These are phyloP conservation scores for Drosophila nannoptera DNA, from an alignment of 1,140 invertebrate genomes.

Conservation along the genomic window DNA sequence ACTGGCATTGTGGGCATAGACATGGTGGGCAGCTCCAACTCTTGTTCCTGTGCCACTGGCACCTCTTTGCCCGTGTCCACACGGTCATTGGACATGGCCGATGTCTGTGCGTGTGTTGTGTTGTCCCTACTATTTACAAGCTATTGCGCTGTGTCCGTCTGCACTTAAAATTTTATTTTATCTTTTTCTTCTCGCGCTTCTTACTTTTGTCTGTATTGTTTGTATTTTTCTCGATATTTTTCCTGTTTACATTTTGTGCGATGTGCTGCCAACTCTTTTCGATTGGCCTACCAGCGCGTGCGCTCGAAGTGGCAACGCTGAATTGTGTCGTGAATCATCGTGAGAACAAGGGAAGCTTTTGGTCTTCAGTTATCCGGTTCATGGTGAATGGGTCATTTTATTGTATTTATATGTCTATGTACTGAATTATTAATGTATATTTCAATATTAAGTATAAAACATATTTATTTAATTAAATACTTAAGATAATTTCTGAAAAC, in stretches of 20 bases:
- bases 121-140: slow-evolving; percentile 16
- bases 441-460: neutral
- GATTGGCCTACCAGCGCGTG: slow-evolving; percentile 17
- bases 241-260: slow-evolving; percentile 68
- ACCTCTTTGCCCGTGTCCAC: slow-evolving; percentile 61
- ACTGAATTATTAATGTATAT: neutral
- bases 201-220: slow-evolving; percentile 74
- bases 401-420: too few species aligned
- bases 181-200: slow-evolving; percentile 56
- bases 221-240: slow-evolving; percentile 74
- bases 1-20: slow-evolving; percentile 54
- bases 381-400: neutral
- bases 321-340: slow-evolving; percentile 9
- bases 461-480: neutral
- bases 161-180: slow-evolving; percentile 40
- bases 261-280: slow-evolving; percentile 23
- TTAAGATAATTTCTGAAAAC: neutral
- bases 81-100: slow-evolving; percentile 69
- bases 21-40: slow-evolving; percentile 34
- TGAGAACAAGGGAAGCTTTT: slow-evolving; percentile 2
- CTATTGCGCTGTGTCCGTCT: slow-evolving; percentile 36
- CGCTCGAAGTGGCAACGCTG: slow-evolving; percentile 34
- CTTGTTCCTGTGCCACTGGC: slow-evolving; percentile 27
- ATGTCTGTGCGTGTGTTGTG: slow-evolving; percentile 33
- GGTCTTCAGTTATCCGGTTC: neutral